phyloP scores from a whole-genome alignment of 2,888 invertebrate genomes.

The Dugesia japonica region DNA sequence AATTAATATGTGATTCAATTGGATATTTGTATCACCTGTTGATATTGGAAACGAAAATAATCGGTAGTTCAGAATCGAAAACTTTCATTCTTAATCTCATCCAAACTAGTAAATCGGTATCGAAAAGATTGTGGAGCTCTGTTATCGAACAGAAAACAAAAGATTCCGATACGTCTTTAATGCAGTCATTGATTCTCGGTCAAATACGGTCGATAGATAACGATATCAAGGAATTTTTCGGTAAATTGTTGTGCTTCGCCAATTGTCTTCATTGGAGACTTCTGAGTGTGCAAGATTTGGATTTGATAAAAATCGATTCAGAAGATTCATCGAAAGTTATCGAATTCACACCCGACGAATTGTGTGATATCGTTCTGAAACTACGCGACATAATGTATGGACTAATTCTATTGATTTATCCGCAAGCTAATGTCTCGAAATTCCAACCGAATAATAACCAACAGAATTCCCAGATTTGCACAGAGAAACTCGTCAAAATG shows the following conservation, averaged over 20 bases:
- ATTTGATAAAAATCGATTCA: neutral
- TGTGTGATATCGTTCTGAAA: neutral
- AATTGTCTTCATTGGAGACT: neutral
- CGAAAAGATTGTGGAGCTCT: neutral
- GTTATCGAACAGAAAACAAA: neutral
- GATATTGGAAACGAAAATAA: neutral
- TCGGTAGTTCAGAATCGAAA: slow-evolving; percentile 13
- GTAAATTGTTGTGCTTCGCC: neutral
- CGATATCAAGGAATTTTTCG: neutral
- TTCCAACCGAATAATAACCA: neutral
- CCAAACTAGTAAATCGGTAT: neutral
- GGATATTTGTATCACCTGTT: slow-evolving; percentile 3
- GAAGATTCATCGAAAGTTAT: neutral
- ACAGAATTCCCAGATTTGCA: neutral
- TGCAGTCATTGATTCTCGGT: neutral
- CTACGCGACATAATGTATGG: neutral
- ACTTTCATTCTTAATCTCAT: slow-evolving; percentile 1
- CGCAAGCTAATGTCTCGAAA: neutral
- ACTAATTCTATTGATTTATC: neutral
- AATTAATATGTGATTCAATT: neutral
- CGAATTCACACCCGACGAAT: neutral
- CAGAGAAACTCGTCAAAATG: neutral
- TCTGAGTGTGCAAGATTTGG: neutral
- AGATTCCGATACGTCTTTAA: neutral
- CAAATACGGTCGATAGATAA: neutral